Evolutionary conservation across 2,113 vertebrate species (phyloP).

Genomic region (Macrotis lagotis): DNA sequence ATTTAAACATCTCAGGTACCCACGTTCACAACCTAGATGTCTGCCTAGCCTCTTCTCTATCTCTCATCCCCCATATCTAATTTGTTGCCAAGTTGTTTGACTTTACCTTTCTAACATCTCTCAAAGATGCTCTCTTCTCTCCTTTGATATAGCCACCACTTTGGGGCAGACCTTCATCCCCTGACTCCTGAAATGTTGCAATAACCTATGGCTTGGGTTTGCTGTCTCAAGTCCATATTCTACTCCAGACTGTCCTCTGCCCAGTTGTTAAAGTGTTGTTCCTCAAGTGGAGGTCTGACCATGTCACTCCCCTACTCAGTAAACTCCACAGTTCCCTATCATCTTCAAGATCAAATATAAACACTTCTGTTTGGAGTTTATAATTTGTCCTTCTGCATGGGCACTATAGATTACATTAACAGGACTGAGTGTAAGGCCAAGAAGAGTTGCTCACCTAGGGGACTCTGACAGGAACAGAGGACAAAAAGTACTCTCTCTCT

Average conservation of each 20-base stretch:
- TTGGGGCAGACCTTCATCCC: not conserved
- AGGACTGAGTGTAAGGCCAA: not conserved
- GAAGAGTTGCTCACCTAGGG: not conserved
- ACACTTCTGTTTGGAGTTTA: not conserved
- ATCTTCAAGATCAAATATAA: not conserved
- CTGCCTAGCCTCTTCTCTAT: not conserved
- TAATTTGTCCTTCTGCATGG: not conserved
- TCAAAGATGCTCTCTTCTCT: not conserved
- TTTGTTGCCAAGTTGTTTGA: not conserved
- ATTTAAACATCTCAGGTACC: not conserved
- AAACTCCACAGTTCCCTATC: not conserved
- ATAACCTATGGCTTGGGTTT: not conserved
- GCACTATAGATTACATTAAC: not conserved
- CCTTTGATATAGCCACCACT: not conserved
- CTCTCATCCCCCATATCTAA: not conserved
- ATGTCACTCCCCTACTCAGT: not conserved
- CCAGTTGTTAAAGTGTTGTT: not conserved
- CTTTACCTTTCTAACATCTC: not conserved
- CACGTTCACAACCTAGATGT: not conserved
- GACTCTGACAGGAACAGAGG: not conserved
- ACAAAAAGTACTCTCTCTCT: not conserved
- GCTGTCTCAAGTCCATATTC: not conserved
- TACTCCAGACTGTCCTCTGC: not conserved
- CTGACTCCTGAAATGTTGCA: not conserved
- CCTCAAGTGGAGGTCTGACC: not conserved